Evolutionary conservation across 2,888 invertebrate species (phyloP), one percentile per base, ranked within the genome.

Genomic region (Cataglyphis cursor): DNA sequence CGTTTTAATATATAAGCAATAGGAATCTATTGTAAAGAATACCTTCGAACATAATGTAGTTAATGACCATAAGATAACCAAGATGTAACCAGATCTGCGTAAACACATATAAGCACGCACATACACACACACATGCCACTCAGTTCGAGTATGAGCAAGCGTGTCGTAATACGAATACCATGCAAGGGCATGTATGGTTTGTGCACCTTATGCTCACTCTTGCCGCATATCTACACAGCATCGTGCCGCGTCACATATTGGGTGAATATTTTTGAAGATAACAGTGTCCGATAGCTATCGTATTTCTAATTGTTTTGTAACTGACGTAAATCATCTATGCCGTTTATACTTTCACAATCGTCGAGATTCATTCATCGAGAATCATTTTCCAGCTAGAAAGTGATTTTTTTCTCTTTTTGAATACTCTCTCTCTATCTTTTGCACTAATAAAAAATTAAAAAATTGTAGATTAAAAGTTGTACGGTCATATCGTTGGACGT

Each of bases 141-240:
- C 59, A 48, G 54, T 31, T 38, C 38, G 76, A 48, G 66, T 38
- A 35, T 57, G 38, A 54, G 78, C 28, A 31, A 48, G 70, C 76
- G 85, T 89, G 88, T 88, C 90, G 91, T 87, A 87, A 90, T 85
- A 83, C 84, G 83, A 82, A 82, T 75, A 85, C 90, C 90, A 78
- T 85, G 90, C 91, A 89, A 90, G 91, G 89, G 90, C 91, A 89
- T 89, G 88, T 85, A 90, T 82, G 85, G 87, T 87, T 90, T 83
- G 85, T 88, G 91, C 90, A 91, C 90, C 91, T 90, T 90, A 87
- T 88, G 86, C 90, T 88, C 90, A 64, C 88, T 87, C 86, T 87
- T 75, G 86, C 74, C 84, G 84, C 90, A 64, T 90, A 91, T 90
- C 90, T 90, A 87, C 87, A 48, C 84, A 82, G 86, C 88, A 88